These are phyloP conservation scores for Pseudopleuronectes americanus DNA, from an alignment of 2,797 vertebrate genomes.

Conservation along the genomic window DNA sequence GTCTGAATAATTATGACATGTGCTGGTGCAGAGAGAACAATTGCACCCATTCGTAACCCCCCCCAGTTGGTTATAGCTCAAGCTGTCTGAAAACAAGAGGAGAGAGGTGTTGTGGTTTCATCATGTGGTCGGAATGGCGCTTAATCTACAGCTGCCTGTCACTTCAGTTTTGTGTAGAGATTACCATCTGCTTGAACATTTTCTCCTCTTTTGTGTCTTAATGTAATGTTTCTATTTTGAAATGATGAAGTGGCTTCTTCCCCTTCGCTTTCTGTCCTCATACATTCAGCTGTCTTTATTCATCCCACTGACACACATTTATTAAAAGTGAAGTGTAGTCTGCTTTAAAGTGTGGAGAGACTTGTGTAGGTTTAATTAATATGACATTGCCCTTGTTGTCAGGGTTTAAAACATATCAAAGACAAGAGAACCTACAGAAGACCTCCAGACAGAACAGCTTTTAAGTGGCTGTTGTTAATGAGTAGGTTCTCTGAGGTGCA, in stretches of 20 bases:
- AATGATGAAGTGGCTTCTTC: background rate
- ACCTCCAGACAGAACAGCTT: background rate
- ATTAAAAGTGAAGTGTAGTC: background rate
- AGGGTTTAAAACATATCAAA: constrained; percentile 13
- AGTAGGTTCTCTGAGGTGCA: constrained; percentile 6
- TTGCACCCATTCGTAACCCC: constrained; percentile 20
- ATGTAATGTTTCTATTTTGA: constrained; percentile 13
- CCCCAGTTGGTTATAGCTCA: constrained; percentile 46
- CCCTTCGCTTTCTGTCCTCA: constrained; percentile 3
- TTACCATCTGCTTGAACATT: constrained; percentile 43
- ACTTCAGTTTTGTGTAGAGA: constrained; percentile 43
- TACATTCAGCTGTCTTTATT: background rate
- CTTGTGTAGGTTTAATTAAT: constrained; percentile 19
- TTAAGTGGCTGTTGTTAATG: constrained; percentile 5
- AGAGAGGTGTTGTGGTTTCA: constrained; percentile 67
- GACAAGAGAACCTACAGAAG: background rate
- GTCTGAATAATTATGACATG: constrained; percentile 24
- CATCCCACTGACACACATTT: background rate
- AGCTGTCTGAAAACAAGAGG: constrained; percentile 48
- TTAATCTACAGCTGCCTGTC: constrained; percentile 67
- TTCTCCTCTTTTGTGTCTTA: constrained; percentile 27
- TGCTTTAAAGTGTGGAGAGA: constrained; percentile 4
- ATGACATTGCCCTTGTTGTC: background rate
- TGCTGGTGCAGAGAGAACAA: constrained; percentile 21
- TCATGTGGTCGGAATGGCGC: constrained; percentile 63